These are phyloP conservation scores for Drosophila differens DNA, from an alignment of 2,888 invertebrate genomes.

Conservation along the genomic window DNA sequence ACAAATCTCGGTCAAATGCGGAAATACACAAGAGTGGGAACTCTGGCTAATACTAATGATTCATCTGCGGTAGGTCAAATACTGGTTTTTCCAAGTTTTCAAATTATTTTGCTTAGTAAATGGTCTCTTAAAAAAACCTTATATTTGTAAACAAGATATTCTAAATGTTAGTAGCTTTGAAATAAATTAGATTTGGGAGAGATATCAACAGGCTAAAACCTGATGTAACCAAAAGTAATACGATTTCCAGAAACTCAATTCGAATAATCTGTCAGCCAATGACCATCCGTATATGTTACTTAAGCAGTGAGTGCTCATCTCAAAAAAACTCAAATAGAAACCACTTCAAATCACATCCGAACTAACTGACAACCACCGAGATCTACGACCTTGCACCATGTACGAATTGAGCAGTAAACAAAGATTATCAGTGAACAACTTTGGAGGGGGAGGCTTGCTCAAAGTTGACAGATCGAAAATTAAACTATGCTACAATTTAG, in stretches of 20 bases:
- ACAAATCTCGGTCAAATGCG: slow-evolving; percentile 25
- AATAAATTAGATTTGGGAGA: not conserved
- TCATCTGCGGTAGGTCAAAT: not conserved
- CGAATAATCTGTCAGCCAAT: not conserved
- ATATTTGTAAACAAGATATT: not conserved
- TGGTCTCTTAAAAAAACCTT: not conserved
- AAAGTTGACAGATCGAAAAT: slow-evolving; percentile 43
- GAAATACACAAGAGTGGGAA: not conserved
- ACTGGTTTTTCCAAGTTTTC: slow-evolving; percentile 13
- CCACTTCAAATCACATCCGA: slow-evolving; percentile 8
- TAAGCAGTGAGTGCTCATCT: not conserved
- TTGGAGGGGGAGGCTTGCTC: slow-evolving; percentile 19
- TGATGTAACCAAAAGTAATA: not conserved
- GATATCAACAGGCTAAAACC: not conserved
- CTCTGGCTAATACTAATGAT: slow-evolving; percentile 8
- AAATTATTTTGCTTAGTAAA: not conserved
- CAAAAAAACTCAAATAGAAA: slow-evolving; percentile 1
- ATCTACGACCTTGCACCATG: not conserved
- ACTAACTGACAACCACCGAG: slow-evolving; percentile 42
- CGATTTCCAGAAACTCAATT: not conserved
- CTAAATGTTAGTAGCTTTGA: not conserved
- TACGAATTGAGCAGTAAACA: slow-evolving; percentile 30
- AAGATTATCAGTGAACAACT: slow-evolving; percentile 44
- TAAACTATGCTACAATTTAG: slow-evolving; percentile 64
- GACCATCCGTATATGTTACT: not conserved